A percentile compares a stretch with the other conserved stretches of the same genome.
Evolutionary conservation across 2,113 vertebrate species (phyloP).

Genomic region (Monopterus albus): DNA sequence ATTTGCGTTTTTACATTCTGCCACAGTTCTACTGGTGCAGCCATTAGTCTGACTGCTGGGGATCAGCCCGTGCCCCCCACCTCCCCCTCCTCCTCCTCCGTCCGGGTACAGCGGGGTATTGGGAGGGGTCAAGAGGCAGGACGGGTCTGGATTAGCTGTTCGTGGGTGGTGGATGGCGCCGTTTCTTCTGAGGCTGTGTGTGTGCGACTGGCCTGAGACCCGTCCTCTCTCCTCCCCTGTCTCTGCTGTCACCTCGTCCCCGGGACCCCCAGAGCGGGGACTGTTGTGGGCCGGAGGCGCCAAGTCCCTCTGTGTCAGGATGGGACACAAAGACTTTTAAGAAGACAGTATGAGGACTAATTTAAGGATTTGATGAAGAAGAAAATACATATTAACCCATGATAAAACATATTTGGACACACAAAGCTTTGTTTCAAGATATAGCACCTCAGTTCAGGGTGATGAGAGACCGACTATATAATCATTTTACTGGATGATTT

Average conservation of each 20-base stretch:
- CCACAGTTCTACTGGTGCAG: constrained; percentile 57
- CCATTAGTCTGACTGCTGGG: constrained; percentile 68
- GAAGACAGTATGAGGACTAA: neutral
- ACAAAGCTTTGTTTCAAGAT: neutral
- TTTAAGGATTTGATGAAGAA: neutral
- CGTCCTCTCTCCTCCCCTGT: constrained; percentile 80
- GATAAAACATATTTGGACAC: neutral
- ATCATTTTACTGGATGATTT: neutral
- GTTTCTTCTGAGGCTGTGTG: constrained; percentile 71
- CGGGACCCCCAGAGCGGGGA: constrained; percentile 57
- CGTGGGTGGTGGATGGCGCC: constrained; percentile 58
- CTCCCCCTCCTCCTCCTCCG: constrained; percentile 31
- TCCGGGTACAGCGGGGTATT: constrained; percentile 88
- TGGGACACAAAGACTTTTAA: constrained; percentile 17
- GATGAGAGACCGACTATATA: neutral
- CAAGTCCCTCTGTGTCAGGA: constrained; percentile 79
- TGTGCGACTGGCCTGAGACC: constrained; percentile 61
- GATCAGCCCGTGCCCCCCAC: constrained; percentile 45
- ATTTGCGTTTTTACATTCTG: constrained; percentile 81
- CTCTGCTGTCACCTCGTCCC: constrained; percentile 73
- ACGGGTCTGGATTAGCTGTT: constrained; percentile 77
- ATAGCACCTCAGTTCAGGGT: neutral
- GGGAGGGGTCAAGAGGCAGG: constrained; percentile 90
- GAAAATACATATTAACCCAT: neutral
- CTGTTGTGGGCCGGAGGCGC: constrained; percentile 61